phyloP scores from a whole-genome alignment of 2,888 invertebrate genomes.

The Caenorhabditis sp. region DNA sequence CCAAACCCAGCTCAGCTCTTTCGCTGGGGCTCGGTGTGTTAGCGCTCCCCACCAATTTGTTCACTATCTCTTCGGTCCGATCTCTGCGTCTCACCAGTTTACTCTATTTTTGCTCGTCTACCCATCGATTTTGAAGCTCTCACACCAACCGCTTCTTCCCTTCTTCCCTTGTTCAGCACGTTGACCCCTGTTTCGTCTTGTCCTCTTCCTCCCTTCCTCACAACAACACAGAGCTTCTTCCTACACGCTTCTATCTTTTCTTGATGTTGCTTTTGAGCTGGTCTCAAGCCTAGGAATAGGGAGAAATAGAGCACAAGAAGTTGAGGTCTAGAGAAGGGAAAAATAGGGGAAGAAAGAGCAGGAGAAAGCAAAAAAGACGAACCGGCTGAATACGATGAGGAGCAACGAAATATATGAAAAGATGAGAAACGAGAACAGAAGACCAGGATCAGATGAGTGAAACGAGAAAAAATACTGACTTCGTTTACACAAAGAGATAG shows the following conservation, averaged over 20 bases:
- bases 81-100: constrained; percentile 60
- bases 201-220: constrained; percentile 1
- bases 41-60: constrained; percentile 59
- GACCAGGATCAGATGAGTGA: constrained; percentile 38
- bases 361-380: neutral
- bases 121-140: constrained; percentile 61
- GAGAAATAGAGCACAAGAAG: constrained; percentile 31
- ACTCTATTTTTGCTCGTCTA: constrained; percentile 30
- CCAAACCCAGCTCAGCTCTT: constrained; percentile 26
- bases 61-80: constrained; percentile 57
- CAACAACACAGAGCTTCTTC: constrained; percentile 48
- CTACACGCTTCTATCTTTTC: constrained; percentile 53
- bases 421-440: too few species aligned
- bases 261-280: constrained; percentile 57
- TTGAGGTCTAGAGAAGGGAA: neutral
- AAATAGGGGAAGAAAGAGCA: constrained; percentile 10
- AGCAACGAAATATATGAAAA: constrained; percentile 33
- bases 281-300: constrained; percentile 37
- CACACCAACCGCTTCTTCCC: constrained; percentile 21
- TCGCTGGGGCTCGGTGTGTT: constrained; percentile 32
- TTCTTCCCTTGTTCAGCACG: constrained; percentile 65
- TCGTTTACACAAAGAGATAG: neutral
- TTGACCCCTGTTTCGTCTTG: constrained; percentile 65
- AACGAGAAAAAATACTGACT: constrained; percentile 1
- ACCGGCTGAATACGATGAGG: constrained; percentile 21